Evolutionary conservation across 2,888 invertebrate genomes (phyloP).

Genomic region (Agonopterix alstromeriana): DNA sequence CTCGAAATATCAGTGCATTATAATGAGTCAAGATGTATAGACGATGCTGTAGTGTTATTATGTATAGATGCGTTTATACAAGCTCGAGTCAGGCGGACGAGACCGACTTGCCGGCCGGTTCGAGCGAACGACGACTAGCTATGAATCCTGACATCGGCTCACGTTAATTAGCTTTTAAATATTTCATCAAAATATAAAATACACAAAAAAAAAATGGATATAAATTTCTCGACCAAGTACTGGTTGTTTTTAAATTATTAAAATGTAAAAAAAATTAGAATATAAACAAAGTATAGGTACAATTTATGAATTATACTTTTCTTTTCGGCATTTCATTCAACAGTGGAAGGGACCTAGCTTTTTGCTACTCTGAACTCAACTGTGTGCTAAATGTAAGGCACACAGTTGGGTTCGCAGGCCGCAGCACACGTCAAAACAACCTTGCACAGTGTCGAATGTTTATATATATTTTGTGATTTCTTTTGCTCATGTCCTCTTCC

Average conservation of each 20-base stretch:
- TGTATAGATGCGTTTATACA: constrained; percentile 67
- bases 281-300: constrained; percentile 77
- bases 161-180: constrained; percentile 77
- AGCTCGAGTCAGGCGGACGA: constrained; percentile 62
- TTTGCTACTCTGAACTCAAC: constrained; percentile 44
- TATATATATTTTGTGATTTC: constrained; percentile 63
- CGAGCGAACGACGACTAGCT: constrained; percentile 76
- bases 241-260: constrained; percentile 78
- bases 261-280: constrained; percentile 77
- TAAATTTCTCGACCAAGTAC: constrained; percentile 76
- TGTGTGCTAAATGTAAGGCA: constrained; percentile 16
- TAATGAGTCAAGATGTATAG: constrained; percentile 64
- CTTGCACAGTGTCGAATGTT: constrained; percentile 52
- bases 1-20: constrained; percentile 72
- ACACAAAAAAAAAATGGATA: constrained; percentile 75
- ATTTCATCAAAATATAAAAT: constrained; percentile 77
- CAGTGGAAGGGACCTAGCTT: constrained; percentile 59
- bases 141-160: constrained; percentile 77
- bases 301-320: constrained; percentile 76
- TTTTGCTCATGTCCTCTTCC: constrained; percentile 72
- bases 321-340: constrained; percentile 70
- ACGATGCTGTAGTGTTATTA: constrained; percentile 67
- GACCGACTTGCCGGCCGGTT: constrained; percentile 60
- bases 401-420: constrained; percentile 20
- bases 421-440: constrained; percentile 39